Base-by-base conservation (phyloP, 2,113 vertebrate genomes). In the Periophthalmodon schlosseri region DNA sequence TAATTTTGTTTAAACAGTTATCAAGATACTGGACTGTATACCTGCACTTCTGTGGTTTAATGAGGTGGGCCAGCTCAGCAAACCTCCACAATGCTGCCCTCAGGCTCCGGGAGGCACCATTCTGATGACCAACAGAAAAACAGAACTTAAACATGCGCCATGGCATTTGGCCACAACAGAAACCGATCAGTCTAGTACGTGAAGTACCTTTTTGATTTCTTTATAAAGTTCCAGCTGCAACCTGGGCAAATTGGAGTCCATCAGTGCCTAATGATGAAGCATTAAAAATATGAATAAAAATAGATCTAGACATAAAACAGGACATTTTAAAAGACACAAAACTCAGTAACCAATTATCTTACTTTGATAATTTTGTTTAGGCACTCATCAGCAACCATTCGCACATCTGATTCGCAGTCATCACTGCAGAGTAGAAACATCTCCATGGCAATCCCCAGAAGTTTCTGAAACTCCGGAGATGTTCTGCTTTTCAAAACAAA, bases 341-440 rank as follows among this genome's bases (percentile, higher is more conserved):
- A 7, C 12, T 46, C 9, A 39, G 5, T 39, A 11, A 65, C 5
- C 9, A 36, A 39, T 44, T 21, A 33, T 7, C 92, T 94, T 91
- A 99, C 98, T 93, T 99, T 99, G 73, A 99, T 98, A 82, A 99
- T 97, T 95, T 97, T 99, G 92, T 99, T 99, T 80, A 99, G 96
- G 91, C 97, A 99, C 90, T 99, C 98, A 20, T 99, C 98, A 9
- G 97, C 97, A 79, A 99, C 98, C 98, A 99, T 99, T 72, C 98
- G 92, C 78, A 99, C 98, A 71, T 99, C 98, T 1, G 98, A 97
- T 87, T 99, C 97, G 0, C 94, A 90, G 77, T 99, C 98, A 34
- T 99, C 97, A 0, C 96, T 98, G 93, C 97, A 99, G 79, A 99
- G 94, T 49, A 99, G 93, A 52, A 99, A 99, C 76, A 98, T 96